Evolutionary conservation across 2,113 vertebrate genomes (phyloP).

Genomic region (Triplophysa dalaica): DNA sequence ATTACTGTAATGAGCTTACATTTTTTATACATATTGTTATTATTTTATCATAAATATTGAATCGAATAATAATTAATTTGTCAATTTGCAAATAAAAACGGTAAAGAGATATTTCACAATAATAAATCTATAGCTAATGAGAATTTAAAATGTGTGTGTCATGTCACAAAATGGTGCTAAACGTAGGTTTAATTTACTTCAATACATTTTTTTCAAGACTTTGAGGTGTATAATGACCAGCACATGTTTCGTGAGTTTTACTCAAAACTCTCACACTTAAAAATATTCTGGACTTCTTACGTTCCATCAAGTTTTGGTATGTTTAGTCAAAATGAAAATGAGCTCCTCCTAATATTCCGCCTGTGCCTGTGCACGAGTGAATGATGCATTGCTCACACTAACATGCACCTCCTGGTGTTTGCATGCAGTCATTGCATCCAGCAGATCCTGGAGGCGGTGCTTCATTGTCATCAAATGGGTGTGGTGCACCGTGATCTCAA

Average conservation of each 20-base stretch:
- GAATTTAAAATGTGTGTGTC: neutral
- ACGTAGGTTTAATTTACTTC: no score
- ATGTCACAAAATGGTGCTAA: no score
- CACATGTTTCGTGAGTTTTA: no score
- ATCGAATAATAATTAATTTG: no score
- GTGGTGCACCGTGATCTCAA: slow-evolving; percentile 98
- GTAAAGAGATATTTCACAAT: no score
- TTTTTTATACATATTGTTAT: no score
- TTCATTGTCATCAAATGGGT: slow-evolving; percentile 96
- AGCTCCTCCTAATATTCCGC: slow-evolving; percentile 27
- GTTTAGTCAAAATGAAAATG: neutral
- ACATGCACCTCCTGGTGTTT: slow-evolving; percentile 80
- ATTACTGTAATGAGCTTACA: no score
- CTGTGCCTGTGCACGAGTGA: slow-evolving; percentile 60
- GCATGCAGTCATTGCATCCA: slow-evolving; percentile 95
- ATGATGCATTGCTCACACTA: slow-evolving; percentile 73
- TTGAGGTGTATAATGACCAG: no score
- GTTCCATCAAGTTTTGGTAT: neutral
- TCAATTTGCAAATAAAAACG: no score
- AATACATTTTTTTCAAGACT: no score
- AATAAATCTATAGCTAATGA: neutral
- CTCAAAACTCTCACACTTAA: no score
- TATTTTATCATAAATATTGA: no score
- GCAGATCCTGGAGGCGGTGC: slow-evolving; percentile 96
- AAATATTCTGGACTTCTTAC: neutral